Evolutionary conservation across 2,888 invertebrate genomes (phyloP), one percentile per base, ranked within the genome.

Genomic region (Lamellibrachia satsuma): DNA sequence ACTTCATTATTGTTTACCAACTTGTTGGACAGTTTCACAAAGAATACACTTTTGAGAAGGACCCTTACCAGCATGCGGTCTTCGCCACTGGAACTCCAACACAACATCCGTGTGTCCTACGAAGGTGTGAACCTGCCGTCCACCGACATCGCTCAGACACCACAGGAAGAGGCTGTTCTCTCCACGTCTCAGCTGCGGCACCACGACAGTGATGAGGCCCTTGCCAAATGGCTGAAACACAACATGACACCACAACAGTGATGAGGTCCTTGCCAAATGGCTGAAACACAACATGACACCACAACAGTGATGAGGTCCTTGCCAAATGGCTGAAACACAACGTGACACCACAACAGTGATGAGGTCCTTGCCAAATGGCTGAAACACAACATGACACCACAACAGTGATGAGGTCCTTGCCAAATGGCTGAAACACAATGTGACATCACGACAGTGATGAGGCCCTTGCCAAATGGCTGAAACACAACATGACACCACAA

Each of bases 81-180:
- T 98, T 92, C 98, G 97, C 99, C 99, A 99, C 94, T 98, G 98
- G 97, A 99, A 99, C 95, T 99, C 99, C 93, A 99, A 97, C 7
- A 99, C 98, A 91, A 98, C 98, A 97, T 99, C 99, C 8, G 98
- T 98, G 95, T 99, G 99, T 0, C 99, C 99, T n/a, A 98, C 98
- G 96, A 99, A 98, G 55, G 98, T 98, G 96, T 99, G 98, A 91
- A 98, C 98, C 1, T 98, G 98, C 90, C 98, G 94, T 4, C 75
- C 75, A 11, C 75, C 75, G 22, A 75, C 75, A 75, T 75, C 75
- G 91, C 94, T 95, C 8, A 94, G 94, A 95, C 98, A 98, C 98
- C 98, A 98, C 39, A 98, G 96, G 8, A 98, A 96, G 22, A 98
- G 96, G 95, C 98, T 98, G 95, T 98, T 98, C 96, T 99, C 99